Base-by-base conservation (phyloP, 2,113 vertebrate genomes). In the Zosterops hypoxanthus region DNA sequence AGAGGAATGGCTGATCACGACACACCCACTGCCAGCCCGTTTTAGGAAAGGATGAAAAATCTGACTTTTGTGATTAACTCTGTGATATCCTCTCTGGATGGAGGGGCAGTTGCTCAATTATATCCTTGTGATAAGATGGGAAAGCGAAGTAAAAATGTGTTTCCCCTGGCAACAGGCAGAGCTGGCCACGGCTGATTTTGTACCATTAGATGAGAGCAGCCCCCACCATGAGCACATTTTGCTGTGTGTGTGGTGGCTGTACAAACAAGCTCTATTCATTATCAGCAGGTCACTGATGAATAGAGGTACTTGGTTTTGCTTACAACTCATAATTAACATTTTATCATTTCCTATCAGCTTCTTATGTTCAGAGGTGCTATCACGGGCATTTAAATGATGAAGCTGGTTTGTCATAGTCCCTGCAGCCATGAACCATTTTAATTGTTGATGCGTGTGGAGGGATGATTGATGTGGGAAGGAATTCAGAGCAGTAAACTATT, bases 321-420 rank as follows among this genome's bases (percentile, higher is more conserved):
- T 97, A 91, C 86, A 97, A 56, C 17, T 95, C 86, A 89, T 89
- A 97, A 97, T 98, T 97, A 97, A 97, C 85, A 71, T 87, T 94
- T 96, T 96, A 96, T 94, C 71, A 78, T 96, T 94, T 94, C 77
- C 88, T 78, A 94, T 92, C 89, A 88, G 57, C 73, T 91, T 77
- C 57, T 66, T 68, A 39, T 25, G 77, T 76, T 91, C 88, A 39
- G 39, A 91, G 92, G 88, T 92, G 52, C 77, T 87, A 49, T 81
- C 76, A 44, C 6, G 47, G 85, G 56, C 81, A 83, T 91, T 86
- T 95, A 95, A 96, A 94, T 83, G 86, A 96, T 95, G 65, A 91
- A 93, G 94, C 92, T 61, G 33, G 65, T 90, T 95, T 92, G 68
- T 94, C 85, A 39, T 53, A 77, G 65, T 86, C 76, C 86, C 93